Evolutionary conservation across 2,113 vertebrate genomes (phyloP), one percentile per base, ranked within the genome.

Genomic region (Agelaius phoeniceus): DNA sequence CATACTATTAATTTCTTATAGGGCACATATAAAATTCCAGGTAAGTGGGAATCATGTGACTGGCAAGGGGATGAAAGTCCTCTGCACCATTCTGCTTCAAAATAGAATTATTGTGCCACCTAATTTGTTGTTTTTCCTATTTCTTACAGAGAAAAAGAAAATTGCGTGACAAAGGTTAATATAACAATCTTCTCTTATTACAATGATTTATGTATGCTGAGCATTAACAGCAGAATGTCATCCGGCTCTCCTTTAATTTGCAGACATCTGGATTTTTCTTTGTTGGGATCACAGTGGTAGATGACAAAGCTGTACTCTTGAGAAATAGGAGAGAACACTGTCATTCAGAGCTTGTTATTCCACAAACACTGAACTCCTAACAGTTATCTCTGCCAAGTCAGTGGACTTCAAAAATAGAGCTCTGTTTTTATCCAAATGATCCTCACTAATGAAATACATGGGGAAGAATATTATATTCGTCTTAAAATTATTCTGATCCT

Each of bases 131-230:
- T 95, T 97, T 97, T 97, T 93, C 93, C 66, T 93, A 78, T 95
- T 97, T 97, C 96, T 97, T 97, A 94, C 87, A 89, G 92, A 94
- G 96, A 92, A 94, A 95, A 94, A 97, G 95, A 96, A 95, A 97
- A 97, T 94, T 97, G 94, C 88, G 2, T 97, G 89, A 95, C 76
- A 96, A 97, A 98, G 97, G 97, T 98, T 97, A 97, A 97, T 98
- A 97, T 96, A 98, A 98, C 97, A 97, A 97, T 97, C 97, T 96
- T 96, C 94, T 97, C 97, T 98, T 95, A 96, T 98, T 98, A 97
- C 97, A 94, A n/a, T 98, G 98, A 98, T 98, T 98, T 98, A 98
- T 98, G 97, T 95, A 96, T 95, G 96, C 97, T 97, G 96, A 97
- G 95, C 97, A 98, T 98, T 97, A 97, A 98, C 96, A 87, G 96